These are phyloP conservation scores for Leuctra nigra DNA, from an alignment of 2,888 invertebrate species.

Conservation along the genomic window DNA sequence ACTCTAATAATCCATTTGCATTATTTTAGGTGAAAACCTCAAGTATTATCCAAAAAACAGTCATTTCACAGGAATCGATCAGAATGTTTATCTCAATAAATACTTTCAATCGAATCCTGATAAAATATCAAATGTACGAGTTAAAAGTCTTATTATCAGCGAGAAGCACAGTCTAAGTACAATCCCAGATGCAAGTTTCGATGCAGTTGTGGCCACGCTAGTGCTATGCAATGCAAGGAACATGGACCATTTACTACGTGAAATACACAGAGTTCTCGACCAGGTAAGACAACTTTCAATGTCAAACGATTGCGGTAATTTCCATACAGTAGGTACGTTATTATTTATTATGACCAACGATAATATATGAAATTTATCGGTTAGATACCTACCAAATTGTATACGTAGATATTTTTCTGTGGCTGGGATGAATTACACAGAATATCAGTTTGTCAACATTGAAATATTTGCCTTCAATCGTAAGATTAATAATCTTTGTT, in stretches of 20 bases:
- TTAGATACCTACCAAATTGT: too few relatives aligned
- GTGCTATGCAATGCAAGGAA: neutral
- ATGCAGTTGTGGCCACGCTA: neutral
- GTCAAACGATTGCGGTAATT: too few relatives aligned
- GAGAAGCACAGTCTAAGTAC: neutral
- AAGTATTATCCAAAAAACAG: conserved; percentile 2
- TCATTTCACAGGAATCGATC: neutral
- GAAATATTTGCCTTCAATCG: too few relatives aligned
- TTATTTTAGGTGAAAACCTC: conserved; percentile 1
- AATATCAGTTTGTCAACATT: too few relatives aligned
- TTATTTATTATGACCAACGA: too few relatives aligned
- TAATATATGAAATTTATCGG: too few relatives aligned
- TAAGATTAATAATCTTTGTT: too few relatives aligned
- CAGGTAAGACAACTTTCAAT: too few relatives aligned
- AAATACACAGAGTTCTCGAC: neutral
- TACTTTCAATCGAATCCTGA: neutral
- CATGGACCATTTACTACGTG: neutral
- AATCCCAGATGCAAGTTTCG: neutral
- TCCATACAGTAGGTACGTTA: too few relatives aligned
- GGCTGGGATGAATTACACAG: too few relatives aligned
- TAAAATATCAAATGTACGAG: neutral
- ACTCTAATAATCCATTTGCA: neutral
- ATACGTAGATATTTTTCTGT: too few relatives aligned
- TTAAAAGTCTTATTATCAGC: neutral
- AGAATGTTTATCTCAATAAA: neutral